These are phyloP conservation scores for Rallus limicola DNA, from an alignment of 2,113 vertebrate genomes.

Conservation along the genomic window DNA sequence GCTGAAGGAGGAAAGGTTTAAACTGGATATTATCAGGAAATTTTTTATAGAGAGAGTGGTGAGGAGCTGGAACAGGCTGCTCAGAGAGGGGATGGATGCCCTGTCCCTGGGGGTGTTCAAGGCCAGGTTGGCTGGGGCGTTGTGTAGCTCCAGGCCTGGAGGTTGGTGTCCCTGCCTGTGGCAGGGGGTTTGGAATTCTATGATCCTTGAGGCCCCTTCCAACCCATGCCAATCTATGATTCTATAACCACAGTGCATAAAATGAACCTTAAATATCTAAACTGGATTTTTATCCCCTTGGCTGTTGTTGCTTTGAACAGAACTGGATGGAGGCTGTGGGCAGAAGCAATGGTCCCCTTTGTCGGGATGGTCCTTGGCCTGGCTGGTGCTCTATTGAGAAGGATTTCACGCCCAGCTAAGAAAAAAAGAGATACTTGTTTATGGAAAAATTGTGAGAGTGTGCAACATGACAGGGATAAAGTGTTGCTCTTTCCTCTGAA, in stretches of 20 bases:
- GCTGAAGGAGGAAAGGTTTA: too few species aligned
- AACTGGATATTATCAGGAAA: too few species aligned
- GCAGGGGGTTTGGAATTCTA: too few species aligned
- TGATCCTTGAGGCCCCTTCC: too few species aligned
- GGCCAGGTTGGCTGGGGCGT: too few species aligned
- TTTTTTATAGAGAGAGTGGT: too few species aligned
- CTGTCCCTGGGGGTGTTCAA: too few species aligned
- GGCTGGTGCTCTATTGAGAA: not conserved
- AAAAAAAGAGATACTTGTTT: not conserved
- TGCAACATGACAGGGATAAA: not conserved
- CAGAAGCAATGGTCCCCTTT: rapidly evolving
- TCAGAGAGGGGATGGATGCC: too few species aligned
- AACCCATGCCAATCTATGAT: too few species aligned
- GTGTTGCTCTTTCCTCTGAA: slow-evolving; percentile 43
- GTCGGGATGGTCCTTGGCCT: not conserved
- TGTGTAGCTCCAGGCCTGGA: too few species aligned
- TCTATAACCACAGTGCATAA: not conserved
- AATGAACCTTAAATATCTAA: not conserved
- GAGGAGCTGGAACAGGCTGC: too few species aligned
- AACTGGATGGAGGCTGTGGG: not conserved
- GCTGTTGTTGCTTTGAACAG: not conserved
- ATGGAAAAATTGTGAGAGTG: not conserved
- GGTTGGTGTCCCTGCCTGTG: too few species aligned
- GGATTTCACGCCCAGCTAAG: not conserved
- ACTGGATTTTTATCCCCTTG: not conserved